Percentiles rank a stretch among this genome's conserved stretches.
Conservation (phyloP, 1,140 invertebrate genomes). For the Temnothorax longispinosus region DNA sequence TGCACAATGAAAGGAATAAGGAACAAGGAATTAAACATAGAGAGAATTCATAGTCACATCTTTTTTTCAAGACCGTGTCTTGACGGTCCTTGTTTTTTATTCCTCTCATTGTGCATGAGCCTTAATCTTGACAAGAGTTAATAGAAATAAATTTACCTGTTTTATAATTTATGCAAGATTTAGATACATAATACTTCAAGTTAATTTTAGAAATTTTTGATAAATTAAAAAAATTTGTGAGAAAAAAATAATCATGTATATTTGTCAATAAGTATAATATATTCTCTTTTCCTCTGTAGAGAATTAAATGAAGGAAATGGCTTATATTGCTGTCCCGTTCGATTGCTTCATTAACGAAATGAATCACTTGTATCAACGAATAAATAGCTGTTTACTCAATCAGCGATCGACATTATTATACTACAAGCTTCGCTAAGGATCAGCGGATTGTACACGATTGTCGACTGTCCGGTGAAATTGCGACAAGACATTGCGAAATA, state of each 20-base stretch:
- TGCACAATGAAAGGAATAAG: too few relatives aligned
- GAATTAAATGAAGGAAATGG: neutral
- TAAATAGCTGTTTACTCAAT: neutral
- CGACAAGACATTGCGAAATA: conserved; percentile 2
- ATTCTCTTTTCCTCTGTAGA: neutral
- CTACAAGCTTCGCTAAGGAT: conserved; percentile 19
- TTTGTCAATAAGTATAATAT: neutral
- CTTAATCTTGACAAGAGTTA: neutral
- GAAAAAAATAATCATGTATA: neutral
- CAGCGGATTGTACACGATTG: conserved; percentile 5
- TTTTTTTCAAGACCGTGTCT: too few relatives aligned
- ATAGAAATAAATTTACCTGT: neutral
- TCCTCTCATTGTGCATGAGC: too few relatives aligned
- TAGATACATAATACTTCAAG: neutral
- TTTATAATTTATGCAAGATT: neutral
- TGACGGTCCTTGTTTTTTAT: too few relatives aligned
- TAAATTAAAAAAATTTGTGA: neutral
- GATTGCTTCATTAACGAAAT: neutral
- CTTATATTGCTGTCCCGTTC: neutral
- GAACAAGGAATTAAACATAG: too few relatives aligned
- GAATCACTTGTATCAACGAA: neutral
- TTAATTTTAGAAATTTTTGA: neutral
- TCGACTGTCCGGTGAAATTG: conserved; percentile 3
- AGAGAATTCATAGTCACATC: too few relatives aligned
- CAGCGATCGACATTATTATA: conserved; percentile 19